phyloP scores from a whole-genome alignment of 1,140 invertebrate species.

The Liolophura sinensis region DNA sequence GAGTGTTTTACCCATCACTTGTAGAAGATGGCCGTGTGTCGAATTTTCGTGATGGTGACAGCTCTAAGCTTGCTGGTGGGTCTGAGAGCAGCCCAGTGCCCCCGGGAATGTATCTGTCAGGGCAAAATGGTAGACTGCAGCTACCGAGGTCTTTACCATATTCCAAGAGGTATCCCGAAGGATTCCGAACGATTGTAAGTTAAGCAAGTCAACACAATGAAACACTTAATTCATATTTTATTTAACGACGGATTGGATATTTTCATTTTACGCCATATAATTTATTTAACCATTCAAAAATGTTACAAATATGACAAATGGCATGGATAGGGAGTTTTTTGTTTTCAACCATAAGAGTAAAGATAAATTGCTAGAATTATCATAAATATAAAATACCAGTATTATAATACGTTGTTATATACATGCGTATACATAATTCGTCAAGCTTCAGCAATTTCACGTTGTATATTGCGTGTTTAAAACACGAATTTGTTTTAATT shows the following conservation, averaged over 20 bases:
- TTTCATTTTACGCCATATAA: background rate
- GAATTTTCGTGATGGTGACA: constrained; percentile 2
- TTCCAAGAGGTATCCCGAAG: constrained; percentile 74
- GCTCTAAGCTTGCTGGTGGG: background rate
- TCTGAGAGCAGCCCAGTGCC: constrained; percentile 62
- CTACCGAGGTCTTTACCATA: constrained; percentile 75
- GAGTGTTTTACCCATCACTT: constrained; percentile 5
- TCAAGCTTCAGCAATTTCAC: too few relatives aligned
- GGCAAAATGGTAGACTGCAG: constrained; percentile 80
- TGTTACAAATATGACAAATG: background rate
- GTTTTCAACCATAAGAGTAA: background rate
- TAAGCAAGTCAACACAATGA: constrained; percentile 1
- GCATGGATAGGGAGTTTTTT: background rate
- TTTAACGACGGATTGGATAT: constrained; percentile 1
- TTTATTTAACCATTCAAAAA: background rate
- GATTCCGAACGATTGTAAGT: constrained; percentile 86
- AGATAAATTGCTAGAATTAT: too few relatives aligned
- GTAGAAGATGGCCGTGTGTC: background rate
- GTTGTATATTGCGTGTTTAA: too few relatives aligned
- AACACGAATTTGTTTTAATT: too few relatives aligned
- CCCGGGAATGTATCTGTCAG: constrained; percentile 77
- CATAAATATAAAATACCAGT: too few relatives aligned
- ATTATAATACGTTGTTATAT: too few relatives aligned
- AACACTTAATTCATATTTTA: constrained; percentile 8
- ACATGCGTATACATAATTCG: too few relatives aligned